Evolutionary conservation across 2,113 vertebrate genomes (phyloP).

Genomic region (Varanus komodoensis): DNA sequence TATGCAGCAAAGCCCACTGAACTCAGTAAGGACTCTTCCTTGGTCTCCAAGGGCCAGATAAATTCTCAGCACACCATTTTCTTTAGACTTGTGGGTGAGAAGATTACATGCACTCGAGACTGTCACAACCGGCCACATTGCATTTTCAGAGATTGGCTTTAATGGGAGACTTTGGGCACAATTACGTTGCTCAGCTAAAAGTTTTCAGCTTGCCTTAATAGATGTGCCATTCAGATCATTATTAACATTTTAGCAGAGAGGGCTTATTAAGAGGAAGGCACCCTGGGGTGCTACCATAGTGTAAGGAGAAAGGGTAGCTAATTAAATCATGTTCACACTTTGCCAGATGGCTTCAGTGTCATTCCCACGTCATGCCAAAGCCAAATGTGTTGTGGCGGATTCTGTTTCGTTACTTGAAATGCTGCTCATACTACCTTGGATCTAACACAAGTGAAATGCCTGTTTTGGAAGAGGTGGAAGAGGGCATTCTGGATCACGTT

Average conservation of each 20-base stretch:
- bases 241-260: constrained; percentile 45
- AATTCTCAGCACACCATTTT: neutral
- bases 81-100: neutral
- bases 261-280: constrained; percentile 35
- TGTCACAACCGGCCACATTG: rapidly evolving
- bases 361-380: constrained; percentile 10
- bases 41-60: constrained; percentile 1
- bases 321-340: constrained; percentile 36
- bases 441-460: neutral
- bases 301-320: constrained; percentile 35
- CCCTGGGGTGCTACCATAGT: constrained; percentile 8
- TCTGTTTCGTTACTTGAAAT: constrained; percentile 10
- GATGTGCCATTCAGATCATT: constrained; percentile 46
- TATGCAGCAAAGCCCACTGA: neutral
- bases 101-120: constrained; percentile 24
- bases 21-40: neutral
- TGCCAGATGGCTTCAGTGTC: constrained; percentile 36
- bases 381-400: neutral
- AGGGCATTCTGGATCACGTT: neutral
- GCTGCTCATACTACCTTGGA: neutral
- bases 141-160: constrained; percentile 44
- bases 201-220: constrained; percentile 55
- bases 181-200: constrained; percentile 35
- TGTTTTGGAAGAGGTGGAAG: neutral
- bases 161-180: constrained; percentile 42